Conservation (phyloP, 2,888 invertebrate genomes). For the Ophion ellenae region DNA sequence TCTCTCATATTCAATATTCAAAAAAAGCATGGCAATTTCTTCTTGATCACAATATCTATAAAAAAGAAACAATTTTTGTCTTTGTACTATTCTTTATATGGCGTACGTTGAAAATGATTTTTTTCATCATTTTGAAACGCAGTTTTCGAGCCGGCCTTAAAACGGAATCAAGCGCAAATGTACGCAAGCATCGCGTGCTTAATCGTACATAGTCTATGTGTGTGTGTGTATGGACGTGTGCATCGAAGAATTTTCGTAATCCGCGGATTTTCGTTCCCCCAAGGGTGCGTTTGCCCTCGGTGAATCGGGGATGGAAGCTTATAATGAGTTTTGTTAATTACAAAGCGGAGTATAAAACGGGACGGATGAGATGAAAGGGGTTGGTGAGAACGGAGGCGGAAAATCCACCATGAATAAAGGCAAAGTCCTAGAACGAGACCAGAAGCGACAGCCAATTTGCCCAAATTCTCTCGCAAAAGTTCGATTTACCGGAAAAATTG, state of each 20-base stretch:
- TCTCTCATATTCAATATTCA: too few relatives aligned
- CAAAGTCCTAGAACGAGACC: conserved; percentile 30
- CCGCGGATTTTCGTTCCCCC: conserved; percentile 58
- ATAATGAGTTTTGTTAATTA: conserved; percentile 79
- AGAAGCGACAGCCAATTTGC: conserved; percentile 58
- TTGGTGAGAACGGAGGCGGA: conserved; percentile 13
- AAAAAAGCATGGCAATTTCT: not conserved
- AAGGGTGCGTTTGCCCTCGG: conserved; percentile 55
- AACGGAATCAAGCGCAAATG: conserved; percentile 23
- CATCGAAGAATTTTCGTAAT: conserved; percentile 59
- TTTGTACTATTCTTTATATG: not conserved
- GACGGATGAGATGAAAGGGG: conserved; percentile 34
- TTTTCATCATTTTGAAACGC: conserved; percentile 31
- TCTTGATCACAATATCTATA: not conserved
- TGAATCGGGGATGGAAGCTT: conserved; percentile 66
- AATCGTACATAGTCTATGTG: conserved; percentile 11
- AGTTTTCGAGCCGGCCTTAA: conserved; percentile 24
- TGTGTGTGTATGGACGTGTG: conserved; percentile 4
- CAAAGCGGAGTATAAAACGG: conserved; percentile 65
- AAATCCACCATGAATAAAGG: conserved; percentile 33
- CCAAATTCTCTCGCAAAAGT: conserved; percentile 55
- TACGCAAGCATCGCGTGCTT: conserved; percentile 25
- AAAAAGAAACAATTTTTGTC: not conserved
- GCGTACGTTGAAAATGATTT: conserved; percentile 17
- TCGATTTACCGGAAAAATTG: conserved; percentile 63